Base-by-base conservation (phyloP, 2,888 invertebrate genomes). In the Sepioteuthis lessoniana region DNA sequence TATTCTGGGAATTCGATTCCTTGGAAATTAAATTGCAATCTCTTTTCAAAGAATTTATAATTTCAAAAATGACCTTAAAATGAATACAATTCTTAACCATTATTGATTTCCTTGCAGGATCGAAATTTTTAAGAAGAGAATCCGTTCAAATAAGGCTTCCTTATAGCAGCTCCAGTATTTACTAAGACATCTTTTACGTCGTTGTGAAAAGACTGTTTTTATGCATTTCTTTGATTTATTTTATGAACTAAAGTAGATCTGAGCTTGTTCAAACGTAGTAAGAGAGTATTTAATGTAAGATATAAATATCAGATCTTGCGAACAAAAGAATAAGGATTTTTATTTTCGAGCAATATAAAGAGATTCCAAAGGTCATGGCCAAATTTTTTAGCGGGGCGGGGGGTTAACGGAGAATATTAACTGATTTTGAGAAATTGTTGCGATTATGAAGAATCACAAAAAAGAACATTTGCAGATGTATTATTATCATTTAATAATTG, bases 211-310 rank as follows among this genome's bases (percentile, higher is more conserved):
- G 21, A 55, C 0, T 21, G 7, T 76, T 76, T 76, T 76, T 76
- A n/a, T n/a, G 76, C 76, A 19, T n/a, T n/a, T n/a, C 19, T n/a
- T 76, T 76, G 76, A 35, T 3, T 76, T 76, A 76, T 76, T 16
- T 16, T 76, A 76, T 76, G n/a, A 16, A 76, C 16, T 35, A 55
- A 25, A n/a, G 76, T 76, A n/a, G n/a, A 76, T 76, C 13, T 76
- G 13, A 76, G 16, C 35, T n/a, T 76, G 76, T 76, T 76, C 76
- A 76, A 35, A 76, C 13, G 76, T 25, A 35, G n/a, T 25, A n/a
- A n/a, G 76, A 76, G n/a, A n/a, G n/a, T n/a, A 76, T 76, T 76
- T 76, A 76, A 35, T 76, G n/a, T 76, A n/a, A 76, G n/a, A 76
- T 16, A 76, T n/a, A 76, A 76, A n/a, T 76, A n/a, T 76, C n/a